A percentile compares a stretch with the other conserved stretches of the same genome.
Conservation (phyloP, 2,888 invertebrate genomes). For the Parnassius mnemosyne region DNA sequence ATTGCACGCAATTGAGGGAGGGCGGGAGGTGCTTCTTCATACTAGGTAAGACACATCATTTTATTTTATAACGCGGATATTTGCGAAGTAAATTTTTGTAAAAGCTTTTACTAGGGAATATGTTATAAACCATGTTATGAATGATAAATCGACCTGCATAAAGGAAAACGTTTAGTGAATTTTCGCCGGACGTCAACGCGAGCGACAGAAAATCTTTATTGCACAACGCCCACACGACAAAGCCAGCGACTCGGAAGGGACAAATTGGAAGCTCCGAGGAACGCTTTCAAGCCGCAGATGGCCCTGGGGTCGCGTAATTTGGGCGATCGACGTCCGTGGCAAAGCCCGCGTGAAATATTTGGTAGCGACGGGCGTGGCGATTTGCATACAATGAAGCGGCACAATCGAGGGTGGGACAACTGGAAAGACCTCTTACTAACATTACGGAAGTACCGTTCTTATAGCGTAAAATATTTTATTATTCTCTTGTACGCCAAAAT, state of each 20-base stretch:
- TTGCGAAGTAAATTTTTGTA: too few species aligned
- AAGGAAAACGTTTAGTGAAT: slow-evolving; percentile 2
- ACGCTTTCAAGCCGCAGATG: slow-evolving; percentile 54
- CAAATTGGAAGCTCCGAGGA: slow-evolving; percentile 63
- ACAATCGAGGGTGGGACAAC: slow-evolving; percentile 61
- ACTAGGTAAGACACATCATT: too few species aligned
- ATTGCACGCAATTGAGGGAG: too few species aligned
- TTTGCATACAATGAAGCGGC: slow-evolving; percentile 69
- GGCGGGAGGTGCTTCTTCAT: too few species aligned
- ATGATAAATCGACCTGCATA: too few species aligned
- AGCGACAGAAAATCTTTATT: slow-evolving; percentile 33
- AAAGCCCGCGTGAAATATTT: slow-evolving; percentile 62
- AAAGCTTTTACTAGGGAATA: too few species aligned
- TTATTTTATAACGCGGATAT: too few species aligned
- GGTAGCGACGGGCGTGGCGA: slow-evolving; percentile 64
- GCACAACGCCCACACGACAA: slow-evolving; percentile 40
- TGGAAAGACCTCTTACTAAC: slow-evolving; percentile 57
- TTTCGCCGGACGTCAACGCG: slow-evolving; percentile 7
- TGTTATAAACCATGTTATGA: too few species aligned
- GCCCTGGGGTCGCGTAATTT: slow-evolving; percentile 52
- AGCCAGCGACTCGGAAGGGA: slow-evolving; percentile 66
- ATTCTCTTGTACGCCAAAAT: slow-evolving; percentile 32
- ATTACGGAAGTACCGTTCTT: slow-evolving; percentile 70
- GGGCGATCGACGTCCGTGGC: slow-evolving; percentile 51
- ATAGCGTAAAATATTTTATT: slow-evolving; percentile 50